These are phyloP conservation scores for Germaria angustata DNA, from an alignment of 2,888 invertebrate genomes.

Conservation along the genomic window DNA sequence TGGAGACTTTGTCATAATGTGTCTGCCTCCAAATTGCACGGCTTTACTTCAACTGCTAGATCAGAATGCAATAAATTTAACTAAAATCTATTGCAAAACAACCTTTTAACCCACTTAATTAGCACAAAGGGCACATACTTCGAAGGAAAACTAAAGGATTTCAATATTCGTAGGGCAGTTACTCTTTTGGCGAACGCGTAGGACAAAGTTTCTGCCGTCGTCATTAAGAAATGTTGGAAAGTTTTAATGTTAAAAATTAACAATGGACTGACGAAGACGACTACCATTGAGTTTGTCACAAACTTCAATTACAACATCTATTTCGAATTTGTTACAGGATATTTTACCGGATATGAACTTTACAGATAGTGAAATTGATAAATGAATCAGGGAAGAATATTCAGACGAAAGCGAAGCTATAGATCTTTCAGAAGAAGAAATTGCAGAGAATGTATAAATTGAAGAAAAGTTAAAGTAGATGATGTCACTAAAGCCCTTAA, in stretches of 20 bases:
- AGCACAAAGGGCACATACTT: neutral
- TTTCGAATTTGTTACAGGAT: too few species aligned
- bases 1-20: conserved; percentile 1
- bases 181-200: conserved; percentile 6
- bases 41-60: conserved; percentile 1
- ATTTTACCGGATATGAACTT: neutral
- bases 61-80: conserved; percentile 27
- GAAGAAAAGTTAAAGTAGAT: neutral
- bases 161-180: conserved; percentile 11
- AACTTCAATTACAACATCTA: neutral
- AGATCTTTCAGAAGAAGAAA: neutral
- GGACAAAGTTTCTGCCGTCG: conserved; percentile 1
- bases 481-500: neutral
- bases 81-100: neutral
- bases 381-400: neutral
- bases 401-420: neutral
- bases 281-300: neutral
- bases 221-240: conserved; percentile 25
- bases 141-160: neutral
- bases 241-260: neutral
- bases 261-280: conserved; percentile 4
- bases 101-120: neutral
- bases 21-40: conserved; percentile 11
- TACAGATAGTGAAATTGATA: neutral
- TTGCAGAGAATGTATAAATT: neutral